These are phyloP conservation scores for Amblyopsis hoosieri DNA, from an alignment of 2,797 vertebrate genomes.

Conservation along the genomic window DNA sequence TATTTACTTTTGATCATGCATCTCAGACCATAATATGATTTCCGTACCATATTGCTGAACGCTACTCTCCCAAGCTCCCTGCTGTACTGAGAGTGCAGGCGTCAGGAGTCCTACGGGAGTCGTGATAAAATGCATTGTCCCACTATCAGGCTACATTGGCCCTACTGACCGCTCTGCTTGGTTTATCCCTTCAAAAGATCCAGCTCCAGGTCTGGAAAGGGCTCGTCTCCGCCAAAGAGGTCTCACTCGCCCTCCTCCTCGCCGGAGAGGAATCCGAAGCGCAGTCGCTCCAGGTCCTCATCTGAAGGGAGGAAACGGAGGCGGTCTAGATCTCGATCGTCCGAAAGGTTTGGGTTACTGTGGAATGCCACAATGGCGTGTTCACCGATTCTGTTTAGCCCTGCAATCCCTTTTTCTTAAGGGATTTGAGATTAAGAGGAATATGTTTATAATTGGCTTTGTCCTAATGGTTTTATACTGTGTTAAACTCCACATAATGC, in stretches of 20 bases:
- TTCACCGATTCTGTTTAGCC: conserved; percentile 64
- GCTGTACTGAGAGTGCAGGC: no score
- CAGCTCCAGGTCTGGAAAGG: conserved; percentile 99
- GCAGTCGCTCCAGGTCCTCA: conserved; percentile 97
- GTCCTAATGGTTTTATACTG: conserved; percentile 14
- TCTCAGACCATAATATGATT: conserved; percentile 21
- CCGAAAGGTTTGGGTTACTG: conserved; percentile 99
- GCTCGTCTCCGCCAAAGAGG: conserved; percentile 93
- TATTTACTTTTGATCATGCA: conserved; percentile 34
- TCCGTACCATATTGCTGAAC: no score
- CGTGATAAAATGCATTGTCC: not conserved
- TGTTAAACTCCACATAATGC: conserved; percentile 21
- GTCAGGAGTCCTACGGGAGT: not conserved
- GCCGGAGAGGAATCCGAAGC: conserved; percentile 92
- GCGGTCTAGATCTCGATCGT: conserved; percentile 97
- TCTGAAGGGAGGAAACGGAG: conserved; percentile 97
- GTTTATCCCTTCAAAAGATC: conserved; percentile 97
- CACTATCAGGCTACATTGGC: conserved; percentile 36
- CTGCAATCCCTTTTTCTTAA: conserved; percentile 54
- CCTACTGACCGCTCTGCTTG: conserved; percentile 79
- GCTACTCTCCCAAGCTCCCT: no score
- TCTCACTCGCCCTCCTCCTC: conserved; percentile 93
- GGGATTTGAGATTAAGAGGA: conserved; percentile 46
- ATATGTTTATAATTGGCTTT: conserved; percentile 27
- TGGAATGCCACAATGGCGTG: conserved; percentile 91